Percentiles rank a stretch among this genome's conserved stretches.
Conservation (phyloP, 2,797 vertebrate genomes). For the Pseudochirops corinnae region DNA sequence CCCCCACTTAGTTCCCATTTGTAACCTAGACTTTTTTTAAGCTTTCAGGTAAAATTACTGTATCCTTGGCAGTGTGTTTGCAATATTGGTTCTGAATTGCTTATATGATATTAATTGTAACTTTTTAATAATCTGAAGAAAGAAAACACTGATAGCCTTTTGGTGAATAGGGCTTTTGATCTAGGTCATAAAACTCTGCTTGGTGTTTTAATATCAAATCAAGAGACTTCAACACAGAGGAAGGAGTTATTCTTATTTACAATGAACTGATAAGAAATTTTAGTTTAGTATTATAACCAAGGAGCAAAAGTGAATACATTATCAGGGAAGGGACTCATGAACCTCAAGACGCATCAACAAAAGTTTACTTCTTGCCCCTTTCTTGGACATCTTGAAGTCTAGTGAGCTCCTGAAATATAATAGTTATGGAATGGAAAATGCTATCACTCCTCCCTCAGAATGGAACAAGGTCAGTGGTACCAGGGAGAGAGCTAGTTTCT, state of each 20-base stretch:
- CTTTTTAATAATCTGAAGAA: not conserved
- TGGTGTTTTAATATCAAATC: slow-evolving; percentile 59
- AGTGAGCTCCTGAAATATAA: not conserved
- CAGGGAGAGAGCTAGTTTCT: not conserved
- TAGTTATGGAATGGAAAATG: not conserved
- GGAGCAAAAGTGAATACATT: slow-evolving; percentile 23
- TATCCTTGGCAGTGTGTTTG: not conserved
- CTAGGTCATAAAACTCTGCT: slow-evolving; percentile 8
- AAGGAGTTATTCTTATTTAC: not conserved
- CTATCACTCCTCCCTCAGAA: not conserved
- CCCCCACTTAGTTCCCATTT: slow-evolving; percentile 19
- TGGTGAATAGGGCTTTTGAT: slow-evolving; percentile 4
- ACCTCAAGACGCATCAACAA: not conserved
- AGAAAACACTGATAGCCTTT: not conserved
- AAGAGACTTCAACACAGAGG: slow-evolving; percentile 26
- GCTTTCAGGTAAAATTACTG: slow-evolving; percentile 26
- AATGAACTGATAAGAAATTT: not conserved
- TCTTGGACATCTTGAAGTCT: not conserved
- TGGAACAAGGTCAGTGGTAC: not conserved
- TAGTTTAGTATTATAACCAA: not conserved
- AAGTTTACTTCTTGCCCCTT: not conserved
- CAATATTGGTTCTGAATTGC: not conserved
- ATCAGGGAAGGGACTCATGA: not conserved
- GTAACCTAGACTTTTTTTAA: slow-evolving; percentile 36
- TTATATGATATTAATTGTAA: not conserved